Percentiles rank a stretch among this genome's conserved stretches.
These are phyloP conservation scores for Dendrocincla tyrannina DNA, from an alignment of 2,797 vertebrate species.

Conservation along the genomic window DNA sequence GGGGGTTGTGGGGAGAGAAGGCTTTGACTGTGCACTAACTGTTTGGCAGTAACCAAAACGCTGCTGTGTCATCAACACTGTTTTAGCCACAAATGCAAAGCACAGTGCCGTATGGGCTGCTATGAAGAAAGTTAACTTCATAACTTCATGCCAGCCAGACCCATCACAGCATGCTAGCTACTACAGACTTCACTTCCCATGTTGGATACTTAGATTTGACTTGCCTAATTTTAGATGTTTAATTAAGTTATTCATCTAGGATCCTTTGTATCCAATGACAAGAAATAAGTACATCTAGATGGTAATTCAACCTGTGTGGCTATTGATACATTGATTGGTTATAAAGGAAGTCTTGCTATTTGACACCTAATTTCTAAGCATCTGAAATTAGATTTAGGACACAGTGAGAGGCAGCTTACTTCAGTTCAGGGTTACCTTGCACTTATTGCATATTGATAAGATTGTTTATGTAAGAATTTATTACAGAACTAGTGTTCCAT, in stretches of 20 bases:
- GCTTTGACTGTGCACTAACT: too few species aligned
- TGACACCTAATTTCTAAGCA: not conserved
- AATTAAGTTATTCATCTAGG: not conserved
- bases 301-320: not conserved
- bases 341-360: not conserved
- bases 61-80: too few species aligned
- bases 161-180: not conserved
- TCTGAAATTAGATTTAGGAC: not conserved
- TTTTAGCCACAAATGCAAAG: too few species aligned
- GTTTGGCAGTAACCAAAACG: too few species aligned
- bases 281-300: not conserved
- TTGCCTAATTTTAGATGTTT: not conserved
- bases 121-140: too few species aligned
- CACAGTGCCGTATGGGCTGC: too few species aligned
- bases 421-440: not conserved
- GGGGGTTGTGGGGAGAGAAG: too few species aligned
- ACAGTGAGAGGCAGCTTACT: not conserved
- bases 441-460: not conserved
- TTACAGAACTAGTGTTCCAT: not conserved
- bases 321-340: not conserved
- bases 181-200: not conserved
- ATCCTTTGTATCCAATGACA: not conserved
- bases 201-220: not conserved
- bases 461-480: not conserved
- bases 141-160: too few species aligned